phyloP scores from a whole-genome alignment of 2,113 vertebrate species.

The Pelusios castaneus region DNA sequence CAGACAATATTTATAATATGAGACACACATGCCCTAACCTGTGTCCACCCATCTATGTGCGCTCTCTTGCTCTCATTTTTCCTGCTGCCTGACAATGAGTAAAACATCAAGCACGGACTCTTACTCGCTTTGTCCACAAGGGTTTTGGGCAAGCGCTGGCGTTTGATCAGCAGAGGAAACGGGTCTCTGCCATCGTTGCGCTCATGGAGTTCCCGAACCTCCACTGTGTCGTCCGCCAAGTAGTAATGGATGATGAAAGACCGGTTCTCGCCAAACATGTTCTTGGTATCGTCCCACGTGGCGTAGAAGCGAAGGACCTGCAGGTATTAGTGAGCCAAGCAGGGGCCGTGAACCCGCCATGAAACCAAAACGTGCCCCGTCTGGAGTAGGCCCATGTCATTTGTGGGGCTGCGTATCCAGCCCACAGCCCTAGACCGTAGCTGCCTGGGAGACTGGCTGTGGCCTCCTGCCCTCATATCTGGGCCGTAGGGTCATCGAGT shows the following conservation, averaged over 20 bases:
- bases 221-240: slow-evolving; percentile 89
- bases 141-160: slow-evolving; percentile 86
- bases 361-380: background rate
- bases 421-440: too few relatives aligned
- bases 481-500: background rate
- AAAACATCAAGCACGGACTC: background rate
- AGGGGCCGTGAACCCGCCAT: background rate
- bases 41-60: background rate
- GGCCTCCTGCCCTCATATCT: background rate
- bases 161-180: slow-evolving; percentile 86
- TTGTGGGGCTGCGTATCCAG: background rate
- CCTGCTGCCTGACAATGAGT: background rate
- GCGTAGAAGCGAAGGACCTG: slow-evolving; percentile 94
- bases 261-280: slow-evolving; percentile 77
- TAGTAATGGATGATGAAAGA: slow-evolving; percentile 88
- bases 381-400: background rate
- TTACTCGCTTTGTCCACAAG: slow-evolving; percentile 71
- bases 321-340: background rate
- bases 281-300: slow-evolving; percentile 83
- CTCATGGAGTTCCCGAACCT: slow-evolving; percentile 87
- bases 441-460: background rate
- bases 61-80: too few relatives aligned
- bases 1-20: background rate
- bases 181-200: slow-evolving; percentile 87
- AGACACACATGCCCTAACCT: background rate